Evolutionary conservation across 2,113 vertebrate species (phyloP).

Genomic region (Rhadina sibilatrix): DNA sequence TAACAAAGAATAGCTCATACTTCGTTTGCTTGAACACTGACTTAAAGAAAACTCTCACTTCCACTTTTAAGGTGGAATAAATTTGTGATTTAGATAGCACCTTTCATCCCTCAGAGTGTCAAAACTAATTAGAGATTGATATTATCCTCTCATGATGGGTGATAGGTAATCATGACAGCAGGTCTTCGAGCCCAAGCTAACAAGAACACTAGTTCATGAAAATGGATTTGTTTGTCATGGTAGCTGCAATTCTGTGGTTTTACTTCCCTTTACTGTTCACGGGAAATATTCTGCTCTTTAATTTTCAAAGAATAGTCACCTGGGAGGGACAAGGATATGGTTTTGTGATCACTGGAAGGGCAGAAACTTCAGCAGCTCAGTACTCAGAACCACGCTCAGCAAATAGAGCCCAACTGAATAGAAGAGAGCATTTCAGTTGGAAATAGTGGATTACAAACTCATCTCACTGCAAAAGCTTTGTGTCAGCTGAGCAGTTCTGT

Average conservation of each 20-base stretch:
- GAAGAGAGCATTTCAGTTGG: not conserved
- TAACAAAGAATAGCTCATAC: not conserved
- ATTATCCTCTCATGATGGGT: not conserved
- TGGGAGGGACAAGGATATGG: not conserved
- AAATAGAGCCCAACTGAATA: not conserved
- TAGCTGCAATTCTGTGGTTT: not conserved
- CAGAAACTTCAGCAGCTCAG: not conserved
- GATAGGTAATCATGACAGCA: not conserved
- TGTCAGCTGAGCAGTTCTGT: not conserved
- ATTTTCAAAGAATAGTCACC: not conserved
- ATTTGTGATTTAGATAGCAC: not conserved
- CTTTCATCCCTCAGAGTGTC: not conserved
- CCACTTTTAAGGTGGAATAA: not conserved
- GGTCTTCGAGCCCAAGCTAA: not conserved
- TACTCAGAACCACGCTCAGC: not conserved
- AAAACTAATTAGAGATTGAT: conserved; percentile 21
- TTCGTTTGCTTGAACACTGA: not conserved
- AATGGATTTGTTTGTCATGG: not conserved
- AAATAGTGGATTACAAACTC: not conserved
- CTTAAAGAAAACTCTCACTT: not conserved
- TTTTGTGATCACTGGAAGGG: not conserved
- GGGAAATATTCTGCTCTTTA: not conserved
- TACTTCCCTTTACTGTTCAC: not conserved
- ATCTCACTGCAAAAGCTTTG: not conserved
- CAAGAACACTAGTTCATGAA: not conserved